Base-by-base conservation (phyloP, 2,113 vertebrate species). In the Tragelaphus scriptus region DNA sequence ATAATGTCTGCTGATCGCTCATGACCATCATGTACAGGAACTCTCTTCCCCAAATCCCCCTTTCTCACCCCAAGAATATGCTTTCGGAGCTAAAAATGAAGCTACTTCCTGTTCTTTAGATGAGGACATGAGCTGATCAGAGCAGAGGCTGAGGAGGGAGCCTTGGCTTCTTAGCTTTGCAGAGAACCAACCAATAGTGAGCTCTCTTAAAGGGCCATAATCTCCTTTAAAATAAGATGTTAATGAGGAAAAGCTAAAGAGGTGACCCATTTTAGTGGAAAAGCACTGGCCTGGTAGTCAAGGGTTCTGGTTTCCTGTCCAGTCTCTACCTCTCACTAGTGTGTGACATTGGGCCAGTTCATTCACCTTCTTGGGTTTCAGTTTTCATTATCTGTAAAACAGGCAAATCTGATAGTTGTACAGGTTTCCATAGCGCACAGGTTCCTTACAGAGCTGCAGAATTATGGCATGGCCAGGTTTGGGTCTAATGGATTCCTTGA, bases 21-120 rank as follows among this genome's bases (percentile, higher is more conserved):
- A 94, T 97, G 36, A 85, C 86, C 36, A 3, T 92, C 85, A 58
- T 36, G 28, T 82, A 92, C 65, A 68, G 90, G 96, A 98, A 92
- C 77, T 92, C 32, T 98, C 95, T 96, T 96, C 91, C 87, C 71
- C 94, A 94, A 88, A 85, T 89, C 93, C 88, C 88, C 93, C 65
- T 96, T 87, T 89, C 71, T 63, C 58, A 96, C 51, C 97, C 94
- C 65, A 6, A 90, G 81, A 95, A 98, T 93, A 55, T 87, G 84
- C 94, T 97, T 96, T 98, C 86, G 12, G 58, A 81, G 91, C 84
- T 92, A 97, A 97, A 96, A 97, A 91, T 8, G 30, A 94, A 94
- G 75, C 30, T 26, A 91, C 95, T 98, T 98, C 96, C 97, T 96
- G 7, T 97, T 98, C 80, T 97, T 90, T 44, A 89, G 47, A 90